Conservation (phyloP, 2,113 vertebrate species). For the Callaeas wilsoni region DNA sequence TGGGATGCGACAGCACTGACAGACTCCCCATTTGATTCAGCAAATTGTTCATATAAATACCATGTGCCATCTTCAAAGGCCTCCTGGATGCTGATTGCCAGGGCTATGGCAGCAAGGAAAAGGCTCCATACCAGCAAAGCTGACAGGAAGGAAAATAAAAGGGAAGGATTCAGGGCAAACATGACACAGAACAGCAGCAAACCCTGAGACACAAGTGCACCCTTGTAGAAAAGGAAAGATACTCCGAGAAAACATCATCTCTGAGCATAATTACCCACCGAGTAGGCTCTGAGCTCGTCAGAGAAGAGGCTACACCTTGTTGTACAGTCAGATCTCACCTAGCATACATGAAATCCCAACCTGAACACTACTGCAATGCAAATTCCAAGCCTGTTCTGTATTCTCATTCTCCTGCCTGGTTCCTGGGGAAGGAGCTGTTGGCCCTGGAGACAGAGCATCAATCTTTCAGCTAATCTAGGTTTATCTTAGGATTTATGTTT, state of each 20-base stretch:
- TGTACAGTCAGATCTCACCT: not conserved
- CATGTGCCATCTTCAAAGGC: constrained; percentile 23
- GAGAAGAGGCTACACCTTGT: not conserved
- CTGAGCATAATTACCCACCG: not conserved
- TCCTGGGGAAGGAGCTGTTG: not conserved
- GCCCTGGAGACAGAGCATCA: not conserved
- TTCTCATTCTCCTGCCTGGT: not conserved
- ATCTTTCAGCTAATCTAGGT: not conserved
- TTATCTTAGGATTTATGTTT: not conserved
- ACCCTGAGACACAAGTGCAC: accelerated
- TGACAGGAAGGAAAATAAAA: not conserved
- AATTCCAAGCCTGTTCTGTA: not conserved
- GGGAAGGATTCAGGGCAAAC: not conserved
- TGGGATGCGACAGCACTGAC: not conserved
- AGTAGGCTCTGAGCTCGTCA: not conserved
- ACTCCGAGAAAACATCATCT: not conserved
- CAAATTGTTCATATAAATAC: not conserved
- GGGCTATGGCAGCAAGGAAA: not conserved
- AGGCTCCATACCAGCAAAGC: not conserved
- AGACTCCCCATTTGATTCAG: not conserved
- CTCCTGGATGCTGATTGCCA: not conserved
- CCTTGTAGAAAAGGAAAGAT: not conserved
- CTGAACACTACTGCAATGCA: not conserved
- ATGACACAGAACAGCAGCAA: not conserved
- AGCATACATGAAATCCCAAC: not conserved